Base-by-base conservation (phyloP, 2,888 invertebrate genomes). In the Isotomurus palustris region DNA sequence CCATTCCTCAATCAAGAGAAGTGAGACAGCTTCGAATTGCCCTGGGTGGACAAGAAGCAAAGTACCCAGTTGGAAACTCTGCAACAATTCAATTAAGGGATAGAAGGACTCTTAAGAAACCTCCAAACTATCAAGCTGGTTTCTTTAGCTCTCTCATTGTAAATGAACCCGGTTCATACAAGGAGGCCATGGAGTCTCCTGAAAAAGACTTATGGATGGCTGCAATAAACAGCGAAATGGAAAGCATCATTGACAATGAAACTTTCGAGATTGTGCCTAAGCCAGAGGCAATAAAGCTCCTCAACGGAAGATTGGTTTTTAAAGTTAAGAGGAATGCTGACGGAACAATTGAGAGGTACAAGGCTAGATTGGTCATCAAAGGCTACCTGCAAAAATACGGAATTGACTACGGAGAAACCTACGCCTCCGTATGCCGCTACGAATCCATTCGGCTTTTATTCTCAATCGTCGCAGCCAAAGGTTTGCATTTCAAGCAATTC, bases 321-420 rank as follows among this genome's bases (percentile, higher is more conserved):
- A 43, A 43, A 14, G 38, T 38, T 22, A 43, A 43, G 24, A 43
- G 22, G 14, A n/a, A n/a, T n/a, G n/a, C n/a, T n/a, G n/a, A n/a
- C n/a, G n/a, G n/a, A n/a, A n/a, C n/a, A n/a, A n/a, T 43, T 19
- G 4, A 8, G 10, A 43, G 22, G 24, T 43, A 24, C 43, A 43
- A 43, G 24, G 43, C 43, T 5, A 10, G 43, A 5, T 22, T 43
- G 10, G 24, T 43, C 4, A n/a, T n/a, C n/a, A n/a, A n/a, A n/a
- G n/a, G n/a, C n/a, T n/a, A n/a, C n/a, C n/a, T n/a, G n/a, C n/a
- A 43, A 43, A 21, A 24, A 22, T 19, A 43, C 6, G 43, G 43
- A 43, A 22, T 43, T 4, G 43, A 43, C 19, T 43, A 43, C 22
- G 24, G 24, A 22, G 43, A 43, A 22, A 43, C 43, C 21, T 43